These are phyloP conservation scores for Australoheros scitulus DNA, from an alignment of 2,113 vertebrate genomes.

Conservation along the genomic window DNA sequence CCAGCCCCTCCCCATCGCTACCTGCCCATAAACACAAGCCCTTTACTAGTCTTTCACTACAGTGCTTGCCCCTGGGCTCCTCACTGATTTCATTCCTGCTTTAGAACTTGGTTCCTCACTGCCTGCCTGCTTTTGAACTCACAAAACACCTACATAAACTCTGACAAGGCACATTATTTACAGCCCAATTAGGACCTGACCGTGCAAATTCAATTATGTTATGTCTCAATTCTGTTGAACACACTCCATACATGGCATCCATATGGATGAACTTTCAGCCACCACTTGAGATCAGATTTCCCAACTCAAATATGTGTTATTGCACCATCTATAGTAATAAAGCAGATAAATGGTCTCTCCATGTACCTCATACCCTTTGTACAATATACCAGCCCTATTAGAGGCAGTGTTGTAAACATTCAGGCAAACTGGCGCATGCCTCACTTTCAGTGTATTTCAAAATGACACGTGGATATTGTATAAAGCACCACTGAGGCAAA, in stretches of 20 bases:
- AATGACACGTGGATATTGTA: not conserved
- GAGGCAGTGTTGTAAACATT: not conserved
- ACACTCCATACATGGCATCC: not conserved
- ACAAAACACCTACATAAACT: not conserved
- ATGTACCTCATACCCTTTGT: not conserved
- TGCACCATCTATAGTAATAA: conserved; percentile 12
- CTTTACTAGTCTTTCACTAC: not conserved
- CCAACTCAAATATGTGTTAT: not conserved
- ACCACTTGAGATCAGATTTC: not conserved
- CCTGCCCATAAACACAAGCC: not conserved
- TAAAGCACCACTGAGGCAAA: not conserved
- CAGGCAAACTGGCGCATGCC: not conserved
- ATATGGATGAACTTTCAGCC: not conserved
- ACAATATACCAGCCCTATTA: conserved; percentile 13
- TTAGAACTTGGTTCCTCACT: not conserved
- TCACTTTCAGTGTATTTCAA: conserved; percentile 14
- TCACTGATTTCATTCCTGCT: not conserved
- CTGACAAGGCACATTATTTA: not conserved
- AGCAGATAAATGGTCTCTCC: conserved; percentile 18
- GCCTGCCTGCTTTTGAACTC: conserved; percentile 6
- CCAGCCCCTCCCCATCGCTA: not conserved
- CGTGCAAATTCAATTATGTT: not conserved
- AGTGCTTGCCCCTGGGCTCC: not conserved
- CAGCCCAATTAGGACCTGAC: not conserved
- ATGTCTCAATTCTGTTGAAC: not conserved